Conservation (phyloP, 2,888 invertebrate genomes). For the Branchipolynoe longqiensis region DNA sequence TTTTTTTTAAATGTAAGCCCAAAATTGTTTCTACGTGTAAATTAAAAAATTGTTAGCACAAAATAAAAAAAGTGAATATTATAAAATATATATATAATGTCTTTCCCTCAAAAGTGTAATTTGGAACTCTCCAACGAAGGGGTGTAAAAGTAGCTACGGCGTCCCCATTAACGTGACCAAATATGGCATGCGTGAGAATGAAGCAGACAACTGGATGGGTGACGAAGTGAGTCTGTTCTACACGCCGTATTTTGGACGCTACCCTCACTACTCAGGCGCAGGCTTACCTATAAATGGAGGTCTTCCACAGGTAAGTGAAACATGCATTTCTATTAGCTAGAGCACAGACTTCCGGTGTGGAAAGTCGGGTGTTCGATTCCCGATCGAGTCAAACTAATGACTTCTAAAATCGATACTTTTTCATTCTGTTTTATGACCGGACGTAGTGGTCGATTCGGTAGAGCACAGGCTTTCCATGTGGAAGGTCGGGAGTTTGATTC, state of each 20-base stretch:
- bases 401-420: background rate
- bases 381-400: background rate
- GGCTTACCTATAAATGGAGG: conserved; percentile 18
- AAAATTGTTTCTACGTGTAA: background rate
- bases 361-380: background rate
- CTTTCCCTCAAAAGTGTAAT: background rate
- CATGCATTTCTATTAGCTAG: too few species aligned
- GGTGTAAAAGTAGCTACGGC: background rate
- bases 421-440: background rate
- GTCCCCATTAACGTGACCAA: background rate
- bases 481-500: too few species aligned
- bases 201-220: conserved; percentile 28
- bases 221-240: conserved; percentile 22
- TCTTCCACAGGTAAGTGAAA: conserved; percentile 28
- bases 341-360: too few species aligned
- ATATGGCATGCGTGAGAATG: conserved; percentile 24
- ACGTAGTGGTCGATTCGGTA: too few species aligned
- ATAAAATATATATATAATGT: background rate
- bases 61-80: background rate
- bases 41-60: background rate
- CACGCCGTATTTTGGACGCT: background rate
- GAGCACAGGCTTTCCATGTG: too few species aligned
- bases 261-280: background rate
- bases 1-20: background rate
- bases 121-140: conserved; percentile 40